Evolutionary conservation across 2,888 invertebrate genomes (phyloP).

Genomic region (Patella depressa): DNA sequence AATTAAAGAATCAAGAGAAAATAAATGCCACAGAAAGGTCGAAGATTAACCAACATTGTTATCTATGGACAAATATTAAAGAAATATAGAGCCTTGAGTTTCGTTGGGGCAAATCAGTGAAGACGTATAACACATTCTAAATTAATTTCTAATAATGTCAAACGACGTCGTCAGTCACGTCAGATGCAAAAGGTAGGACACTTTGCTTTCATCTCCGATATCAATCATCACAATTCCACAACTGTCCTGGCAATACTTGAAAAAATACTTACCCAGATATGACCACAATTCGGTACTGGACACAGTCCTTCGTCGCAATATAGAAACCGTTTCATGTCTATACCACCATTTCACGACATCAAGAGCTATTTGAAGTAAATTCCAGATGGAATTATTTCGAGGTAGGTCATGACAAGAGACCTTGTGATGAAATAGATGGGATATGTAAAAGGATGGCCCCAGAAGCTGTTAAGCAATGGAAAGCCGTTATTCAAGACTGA

Average conservation of each 20-base stretch:
- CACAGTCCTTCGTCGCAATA: constrained; percentile 41
- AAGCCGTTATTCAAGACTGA: constrained; percentile 24
- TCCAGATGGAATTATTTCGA: constrained; percentile 37
- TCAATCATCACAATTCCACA: constrained; percentile 26
- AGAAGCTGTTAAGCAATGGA: constrained; percentile 33
- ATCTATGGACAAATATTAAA: constrained; percentile 14
- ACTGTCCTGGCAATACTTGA: constrained; percentile 28
- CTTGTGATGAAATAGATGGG: constrained; percentile 39
- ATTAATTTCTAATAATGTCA: not conserved
- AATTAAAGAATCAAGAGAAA: not conserved
- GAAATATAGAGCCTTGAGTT: constrained; percentile 8
- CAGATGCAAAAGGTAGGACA: not conserved
- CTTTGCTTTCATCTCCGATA: constrained; percentile 25
- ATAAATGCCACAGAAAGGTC: not conserved
- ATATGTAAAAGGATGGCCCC: constrained; percentile 27
- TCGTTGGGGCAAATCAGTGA: not conserved
- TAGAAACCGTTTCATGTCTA: constrained; percentile 36
- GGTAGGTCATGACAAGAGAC: constrained; percentile 34
- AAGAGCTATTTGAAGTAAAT: constrained; percentile 21
- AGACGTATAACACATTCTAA: not conserved
- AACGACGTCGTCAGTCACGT: not conserved
- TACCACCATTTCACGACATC: constrained; percentile 21
- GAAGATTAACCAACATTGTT: not conserved
- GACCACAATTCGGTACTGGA: constrained; percentile 33
- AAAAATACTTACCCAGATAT: not conserved